A percentile compares a stretch with the other conserved stretches of the same genome.
Evolutionary conservation across 2,113 vertebrate species (phyloP).

Genomic region (Zosterops japonicus): DNA sequence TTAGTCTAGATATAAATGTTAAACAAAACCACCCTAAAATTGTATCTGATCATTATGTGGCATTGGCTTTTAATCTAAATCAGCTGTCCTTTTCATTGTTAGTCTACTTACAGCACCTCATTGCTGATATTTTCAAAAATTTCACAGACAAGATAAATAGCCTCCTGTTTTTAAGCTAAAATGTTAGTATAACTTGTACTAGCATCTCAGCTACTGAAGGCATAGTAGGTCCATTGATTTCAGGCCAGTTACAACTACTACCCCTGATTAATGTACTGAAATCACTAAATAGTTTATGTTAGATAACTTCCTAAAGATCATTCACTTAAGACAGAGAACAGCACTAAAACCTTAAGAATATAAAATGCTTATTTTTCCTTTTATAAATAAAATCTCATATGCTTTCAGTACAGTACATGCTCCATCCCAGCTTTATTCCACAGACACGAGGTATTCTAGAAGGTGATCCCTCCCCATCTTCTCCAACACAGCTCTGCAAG

Average conservation of each 20-base stretch:
- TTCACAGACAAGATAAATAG: not conserved
- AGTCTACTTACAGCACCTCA: not conserved
- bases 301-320: not conserved
- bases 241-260: not conserved
- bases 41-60: not conserved
- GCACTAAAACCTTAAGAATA: not conserved
- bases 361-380: not conserved
- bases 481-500: not conserved
- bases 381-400: not conserved
- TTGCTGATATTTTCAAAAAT: not conserved
- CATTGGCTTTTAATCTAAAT: not conserved
- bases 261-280: not conserved
- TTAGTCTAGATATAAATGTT: not conserved
- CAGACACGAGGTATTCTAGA: not conserved
- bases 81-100: not conserved
- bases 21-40: not conserved
- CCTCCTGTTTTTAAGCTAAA: not conserved
- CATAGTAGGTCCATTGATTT: not conserved
- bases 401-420: not conserved
- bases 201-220: not conserved
- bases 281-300: not conserved
- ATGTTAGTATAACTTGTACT: not conserved
- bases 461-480: not conserved
- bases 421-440: not conserved
- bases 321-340: not conserved